These are phyloP conservation scores for Lasius fuliginosus DNA, from an alignment of 2,888 invertebrate genomes.

Conservation along the genomic window DNA sequence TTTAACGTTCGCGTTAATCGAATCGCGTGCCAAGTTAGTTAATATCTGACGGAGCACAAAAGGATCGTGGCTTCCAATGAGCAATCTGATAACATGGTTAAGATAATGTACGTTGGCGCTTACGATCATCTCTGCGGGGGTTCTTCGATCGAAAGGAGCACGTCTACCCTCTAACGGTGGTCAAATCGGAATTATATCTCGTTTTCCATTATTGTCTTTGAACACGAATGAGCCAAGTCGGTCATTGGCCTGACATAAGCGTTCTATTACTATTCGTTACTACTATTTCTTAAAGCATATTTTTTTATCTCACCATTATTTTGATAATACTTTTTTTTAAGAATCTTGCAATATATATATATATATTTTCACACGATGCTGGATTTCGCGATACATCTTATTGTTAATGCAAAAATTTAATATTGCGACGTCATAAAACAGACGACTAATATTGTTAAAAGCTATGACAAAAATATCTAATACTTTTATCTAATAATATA, in stretches of 20 bases:
- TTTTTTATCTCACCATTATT: neutral
- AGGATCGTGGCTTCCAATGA: slow-evolving; percentile 62
- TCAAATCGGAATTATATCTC: slow-evolving; percentile 38
- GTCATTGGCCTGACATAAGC: slow-evolving; percentile 30
- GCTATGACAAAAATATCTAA: neutral
- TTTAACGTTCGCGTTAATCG: slow-evolving; percentile 22
- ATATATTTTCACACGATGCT: neutral
- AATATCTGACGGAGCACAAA: slow-evolving; percentile 45
- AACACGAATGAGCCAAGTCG: slow-evolving; percentile 31
- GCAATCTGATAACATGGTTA: slow-evolving; percentile 55
- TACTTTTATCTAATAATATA: neutral
- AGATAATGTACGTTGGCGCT: slow-evolving; percentile 23
- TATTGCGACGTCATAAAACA: neutral
- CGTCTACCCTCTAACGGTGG: slow-evolving; percentile 8
- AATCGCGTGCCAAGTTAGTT: slow-evolving; percentile 57
- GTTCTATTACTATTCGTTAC: slow-evolving; percentile 25
- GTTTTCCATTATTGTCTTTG: slow-evolving; percentile 34
- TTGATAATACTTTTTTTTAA: slow-evolving; percentile 11
- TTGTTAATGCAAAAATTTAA: neutral
- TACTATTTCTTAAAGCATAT: neutral
- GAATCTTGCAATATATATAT: neutral
- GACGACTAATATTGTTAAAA: neutral
- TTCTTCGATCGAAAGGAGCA: slow-evolving; percentile 39
- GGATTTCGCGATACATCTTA: neutral
- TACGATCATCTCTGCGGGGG: slow-evolving; percentile 4